Conservation (phyloP, 2,797 vertebrate genomes). For the Pogonophryne albipinna region DNA sequence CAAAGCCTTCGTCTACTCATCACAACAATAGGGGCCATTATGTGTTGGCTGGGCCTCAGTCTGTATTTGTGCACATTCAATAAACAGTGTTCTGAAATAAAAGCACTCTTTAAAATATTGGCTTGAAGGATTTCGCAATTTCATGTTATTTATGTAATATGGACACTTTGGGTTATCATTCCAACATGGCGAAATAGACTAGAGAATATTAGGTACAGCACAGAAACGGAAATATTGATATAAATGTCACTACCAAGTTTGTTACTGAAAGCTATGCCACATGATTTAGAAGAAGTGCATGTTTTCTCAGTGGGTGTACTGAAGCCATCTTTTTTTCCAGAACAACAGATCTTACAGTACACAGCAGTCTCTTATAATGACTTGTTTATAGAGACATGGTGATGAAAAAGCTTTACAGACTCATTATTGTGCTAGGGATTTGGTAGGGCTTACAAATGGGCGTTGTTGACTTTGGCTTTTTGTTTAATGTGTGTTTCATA, state of each 20-base stretch:
- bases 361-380: constrained; percentile 12
- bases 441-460: constrained; percentile 17
- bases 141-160: not conserved
- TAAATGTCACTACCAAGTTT: not conserved
- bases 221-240: constrained; percentile 1
- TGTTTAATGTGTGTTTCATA: constrained; percentile 39
- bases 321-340: constrained; percentile 42
- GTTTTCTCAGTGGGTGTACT: constrained; percentile 50
- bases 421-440: constrained; percentile 28
- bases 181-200: constrained; percentile 1
- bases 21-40: not conserved
- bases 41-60: not conserved
- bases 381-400: constrained; percentile 14
- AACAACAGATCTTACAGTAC: constrained; percentile 38
- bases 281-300: constrained; percentile 11
- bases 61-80: not conserved
- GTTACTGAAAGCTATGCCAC: not conserved
- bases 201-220: not conserved
- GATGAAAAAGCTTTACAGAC: constrained; percentile 37
- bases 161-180: constrained; percentile 1
- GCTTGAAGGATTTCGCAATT: not conserved
- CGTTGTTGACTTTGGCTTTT: constrained; percentile 8
- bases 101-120: not conserved
- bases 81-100: not conserved
- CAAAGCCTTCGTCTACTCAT: not conserved